Evolutionary conservation across 2,797 vertebrate genomes (phyloP).

Genomic region (Cuniculus paca): DNA sequence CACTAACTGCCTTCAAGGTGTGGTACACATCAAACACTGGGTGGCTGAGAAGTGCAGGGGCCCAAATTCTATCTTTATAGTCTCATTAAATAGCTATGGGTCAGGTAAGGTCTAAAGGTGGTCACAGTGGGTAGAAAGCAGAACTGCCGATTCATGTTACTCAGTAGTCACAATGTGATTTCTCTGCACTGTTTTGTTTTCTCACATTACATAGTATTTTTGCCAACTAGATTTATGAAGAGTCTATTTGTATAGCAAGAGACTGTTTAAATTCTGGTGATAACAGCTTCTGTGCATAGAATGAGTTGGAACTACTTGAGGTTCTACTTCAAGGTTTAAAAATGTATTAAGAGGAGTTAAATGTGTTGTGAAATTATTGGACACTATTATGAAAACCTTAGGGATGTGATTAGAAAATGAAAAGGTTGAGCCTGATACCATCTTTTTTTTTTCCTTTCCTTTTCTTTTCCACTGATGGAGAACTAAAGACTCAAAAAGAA

Average conservation of each 20-base stretch:
- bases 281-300: constrained; percentile 9
- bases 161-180: not conserved
- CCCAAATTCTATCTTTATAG: not conserved
- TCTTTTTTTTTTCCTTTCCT: not conserved
- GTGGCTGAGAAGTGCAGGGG: not conserved
- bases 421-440: not conserved
- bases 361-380: not conserved
- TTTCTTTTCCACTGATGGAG: not conserved
- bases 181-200: not conserved
- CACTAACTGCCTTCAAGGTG: not conserved
- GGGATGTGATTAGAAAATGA: not conserved
- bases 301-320: not conserved
- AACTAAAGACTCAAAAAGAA: constrained; percentile 30
- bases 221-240: not conserved
- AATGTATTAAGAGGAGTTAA: not conserved
- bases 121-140: not conserved
- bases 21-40: not conserved
- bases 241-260: not conserved
- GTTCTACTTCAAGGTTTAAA: constrained; percentile 22
- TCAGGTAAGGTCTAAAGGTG: not conserved
- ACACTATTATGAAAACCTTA: not conserved
- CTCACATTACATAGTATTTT: not conserved
- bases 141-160: not conserved
- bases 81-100: not conserved
- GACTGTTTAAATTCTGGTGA: not conserved